A percentile compares a stretch with the other conserved stretches of the same genome.
Evolutionary conservation across 1,140 invertebrate species (phyloP).

Genomic region (Drosophila pruinosa): DNA sequence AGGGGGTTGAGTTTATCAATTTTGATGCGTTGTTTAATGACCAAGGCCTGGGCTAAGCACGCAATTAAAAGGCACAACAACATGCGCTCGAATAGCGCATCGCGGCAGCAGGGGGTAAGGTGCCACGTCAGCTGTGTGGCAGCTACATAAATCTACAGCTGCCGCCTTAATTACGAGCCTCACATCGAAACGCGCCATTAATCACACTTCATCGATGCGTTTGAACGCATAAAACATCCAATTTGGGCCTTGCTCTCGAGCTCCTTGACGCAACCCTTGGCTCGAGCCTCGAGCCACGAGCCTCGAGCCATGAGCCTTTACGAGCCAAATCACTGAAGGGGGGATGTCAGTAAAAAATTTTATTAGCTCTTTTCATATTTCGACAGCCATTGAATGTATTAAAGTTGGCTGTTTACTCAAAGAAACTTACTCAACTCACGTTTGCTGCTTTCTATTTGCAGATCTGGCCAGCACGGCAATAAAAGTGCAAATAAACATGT

Average conservation of each 20-base stretch:
- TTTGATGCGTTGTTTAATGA: constrained; percentile 72
- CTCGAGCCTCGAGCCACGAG: too few species aligned
- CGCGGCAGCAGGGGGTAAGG: constrained; percentile 14
- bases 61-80: constrained; percentile 63
- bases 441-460: constrained; percentile 36
- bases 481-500: constrained; percentile 78
- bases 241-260: constrained; percentile 31
- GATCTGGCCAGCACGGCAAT: constrained; percentile 42
- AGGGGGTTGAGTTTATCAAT: constrained; percentile 61
- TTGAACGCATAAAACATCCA: constrained; percentile 65
- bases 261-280: constrained; percentile 4
- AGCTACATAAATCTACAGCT: constrained; percentile 60
- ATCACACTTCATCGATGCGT: constrained; percentile 76
- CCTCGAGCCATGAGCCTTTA: too few species aligned
- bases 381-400: constrained; percentile 3
- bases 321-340: constrained; percentile 43
- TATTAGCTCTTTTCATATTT: constrained; percentile 76
- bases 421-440: constrained; percentile 26
- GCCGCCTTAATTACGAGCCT: constrained; percentile 66
- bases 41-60: constrained; percentile 64
- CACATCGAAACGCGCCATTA: constrained; percentile 73
- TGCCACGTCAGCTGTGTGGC: constrained; percentile 46
- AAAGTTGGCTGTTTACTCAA: constrained; percentile 12
- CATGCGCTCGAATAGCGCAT: constrained; percentile 30
- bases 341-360: constrained; percentile 46